Conservation (phyloP, 2,888 invertebrate species). For the Hypolimnas misippus region DNA sequence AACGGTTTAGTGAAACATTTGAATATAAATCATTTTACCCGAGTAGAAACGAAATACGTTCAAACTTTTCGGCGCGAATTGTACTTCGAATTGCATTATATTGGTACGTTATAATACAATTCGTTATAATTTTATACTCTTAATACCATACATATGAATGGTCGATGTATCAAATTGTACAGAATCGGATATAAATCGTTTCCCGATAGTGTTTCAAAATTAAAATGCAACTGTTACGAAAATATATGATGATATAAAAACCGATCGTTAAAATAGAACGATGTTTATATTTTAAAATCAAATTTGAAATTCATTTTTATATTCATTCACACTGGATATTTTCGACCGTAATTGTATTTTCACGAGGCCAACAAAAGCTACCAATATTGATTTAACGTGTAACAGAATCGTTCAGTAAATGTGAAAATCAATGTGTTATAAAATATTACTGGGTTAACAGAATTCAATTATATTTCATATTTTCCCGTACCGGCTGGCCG, state of each 20-base stretch:
- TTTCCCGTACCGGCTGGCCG: slow-evolving; percentile 3
- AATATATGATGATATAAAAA: slow-evolving; percentile 10
- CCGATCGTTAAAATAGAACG: not conserved
- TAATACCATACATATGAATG: not conserved
- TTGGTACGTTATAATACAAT: no score
- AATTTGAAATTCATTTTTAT: slow-evolving; percentile 19
- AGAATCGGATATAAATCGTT: not conserved
- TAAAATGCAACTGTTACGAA: not conserved
- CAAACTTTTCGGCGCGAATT: not conserved
- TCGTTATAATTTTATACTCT: not conserved
- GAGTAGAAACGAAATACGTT: not conserved
- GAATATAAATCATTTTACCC: no score
- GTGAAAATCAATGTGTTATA: slow-evolving; percentile 26
- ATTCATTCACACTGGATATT: slow-evolving; percentile 19
- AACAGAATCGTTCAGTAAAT: slow-evolving; percentile 28
- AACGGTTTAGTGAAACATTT: no score
- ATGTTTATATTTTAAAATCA: slow-evolving; percentile 10
- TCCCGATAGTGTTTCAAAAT: not conserved
- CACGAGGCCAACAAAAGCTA: slow-evolving; percentile 29
- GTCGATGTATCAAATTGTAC: not conserved
- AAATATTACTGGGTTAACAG: slow-evolving; percentile 29
- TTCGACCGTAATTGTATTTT: slow-evolving; percentile 32
- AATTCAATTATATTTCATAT: slow-evolving; percentile 31
- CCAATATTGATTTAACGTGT: slow-evolving; percentile 28
- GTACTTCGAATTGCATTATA: no score